Base-by-base conservation (phyloP, 2,797 vertebrate genomes). In the Squalus acanthias region DNA sequence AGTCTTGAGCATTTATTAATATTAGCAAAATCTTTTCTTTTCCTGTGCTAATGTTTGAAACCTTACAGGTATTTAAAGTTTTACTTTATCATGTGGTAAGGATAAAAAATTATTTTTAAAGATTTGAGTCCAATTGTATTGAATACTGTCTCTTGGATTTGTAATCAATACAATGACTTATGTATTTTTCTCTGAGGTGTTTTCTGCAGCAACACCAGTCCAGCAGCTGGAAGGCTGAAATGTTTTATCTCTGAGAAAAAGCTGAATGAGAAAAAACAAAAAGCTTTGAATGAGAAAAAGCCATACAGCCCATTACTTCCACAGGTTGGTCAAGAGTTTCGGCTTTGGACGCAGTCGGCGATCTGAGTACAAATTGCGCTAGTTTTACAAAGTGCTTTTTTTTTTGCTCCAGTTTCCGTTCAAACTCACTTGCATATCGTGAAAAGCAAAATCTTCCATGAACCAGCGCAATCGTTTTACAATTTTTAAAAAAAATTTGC, bases 21-120 rank as follows among this genome's bases (percentile, higher is more conserved):
- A 76, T 76, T 33, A n/a, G 74, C 33, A n/a, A 76, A 96, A 97
- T 96, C 97, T 97, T 29, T 97, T 57, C 2, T 67, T 97, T 74
- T 74, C 29, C 29, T 76, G 29, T 76, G 74, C 33, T n/a, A 76
- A 76, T 76, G 74, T 29, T 76, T 76, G 74, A 76, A 13, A 76
- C 12, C 3, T 74, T 74, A 33, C 33, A 76, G 1, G 29, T n/a
- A 74, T 33, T 74, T 7, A 76, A 76, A 76, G 9, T 76, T 76
- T 76, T 76, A 76, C 33, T n/a, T 3, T 76, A 76, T 10, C 12
- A n/a, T 76, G 33, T n/a, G 33, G 72, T 76, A 76, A 76, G 10
- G 29, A 24, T 57, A 88, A 24, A 88, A 57, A 26, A 24, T 13
- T 57, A 8, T 24, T 29, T 76, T 76, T 50, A 57, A 88, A 26